These are phyloP conservation scores for Redunca redunca DNA, from an alignment of 2,113 vertebrate species.

Conservation along the genomic window DNA sequence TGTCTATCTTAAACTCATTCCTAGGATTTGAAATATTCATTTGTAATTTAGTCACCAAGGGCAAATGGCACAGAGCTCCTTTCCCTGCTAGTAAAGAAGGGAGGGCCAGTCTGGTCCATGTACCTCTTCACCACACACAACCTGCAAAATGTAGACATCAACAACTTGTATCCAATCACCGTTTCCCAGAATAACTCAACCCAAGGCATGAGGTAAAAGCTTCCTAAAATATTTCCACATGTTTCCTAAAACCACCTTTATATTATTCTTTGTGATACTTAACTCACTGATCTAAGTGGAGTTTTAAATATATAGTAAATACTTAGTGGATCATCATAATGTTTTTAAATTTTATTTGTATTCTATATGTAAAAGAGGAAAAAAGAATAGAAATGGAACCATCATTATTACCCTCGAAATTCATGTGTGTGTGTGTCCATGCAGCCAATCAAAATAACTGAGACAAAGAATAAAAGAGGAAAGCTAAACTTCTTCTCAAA, in stretches of 20 bases:
- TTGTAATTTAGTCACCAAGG: neutral
- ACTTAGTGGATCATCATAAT: neutral
- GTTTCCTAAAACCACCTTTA: neutral
- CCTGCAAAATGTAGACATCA: neutral
- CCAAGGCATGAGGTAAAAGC: neutral
- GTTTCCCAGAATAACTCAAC: neutral
- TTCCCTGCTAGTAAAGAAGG: neutral
- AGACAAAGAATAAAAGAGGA: neutral
- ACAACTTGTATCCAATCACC: neutral
- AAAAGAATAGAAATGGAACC: neutral
- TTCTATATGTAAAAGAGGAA: neutral
- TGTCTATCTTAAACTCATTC: neutral
- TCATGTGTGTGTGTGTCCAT: neutral
- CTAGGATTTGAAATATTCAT: neutral
- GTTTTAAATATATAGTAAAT: neutral
- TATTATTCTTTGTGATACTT: neutral
- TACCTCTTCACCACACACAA: neutral
- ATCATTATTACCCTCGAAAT: neutral
- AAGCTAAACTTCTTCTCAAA: neutral
- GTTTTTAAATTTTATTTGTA: neutral
- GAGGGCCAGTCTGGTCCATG: neutral
- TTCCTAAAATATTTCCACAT: slow-evolving; percentile 1
- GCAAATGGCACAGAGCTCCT: neutral
- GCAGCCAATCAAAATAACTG: neutral
- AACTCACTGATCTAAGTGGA: neutral